Evolutionary conservation across 2,797 vertebrate species (phyloP).

Genomic region (Pipistrellus kuhlii): DNA sequence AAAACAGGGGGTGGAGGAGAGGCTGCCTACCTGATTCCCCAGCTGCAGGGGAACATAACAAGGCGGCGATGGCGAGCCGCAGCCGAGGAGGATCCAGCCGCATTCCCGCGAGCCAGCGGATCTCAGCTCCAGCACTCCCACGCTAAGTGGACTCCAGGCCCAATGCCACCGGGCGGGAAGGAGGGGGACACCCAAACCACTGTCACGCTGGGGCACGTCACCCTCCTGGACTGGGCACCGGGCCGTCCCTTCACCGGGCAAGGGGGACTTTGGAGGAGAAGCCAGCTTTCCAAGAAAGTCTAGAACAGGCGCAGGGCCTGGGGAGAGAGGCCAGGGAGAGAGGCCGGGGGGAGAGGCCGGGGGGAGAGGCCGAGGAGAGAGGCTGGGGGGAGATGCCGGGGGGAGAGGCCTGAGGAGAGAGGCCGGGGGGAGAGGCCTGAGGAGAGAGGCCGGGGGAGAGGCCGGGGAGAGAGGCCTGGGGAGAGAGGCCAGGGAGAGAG

Average conservation of each 20-base stretch:
- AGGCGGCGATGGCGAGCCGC: background rate
- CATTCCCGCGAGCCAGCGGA: background rate
- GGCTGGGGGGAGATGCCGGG: too few species aligned
- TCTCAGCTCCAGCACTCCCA: background rate
- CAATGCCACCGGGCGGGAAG: background rate
- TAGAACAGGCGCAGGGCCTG: background rate
- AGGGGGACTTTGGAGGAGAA: background rate
- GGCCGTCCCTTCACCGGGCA: background rate
- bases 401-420: too few species aligned
- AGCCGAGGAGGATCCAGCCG: fast-evolving
- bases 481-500: too few species aligned
- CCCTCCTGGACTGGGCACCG: background rate
- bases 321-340: background rate
- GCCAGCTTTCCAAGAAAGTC: background rate
- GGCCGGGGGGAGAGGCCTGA: too few species aligned
- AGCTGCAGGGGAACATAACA: background rate
- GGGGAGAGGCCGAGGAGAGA: too few species aligned
- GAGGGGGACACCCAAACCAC: background rate
- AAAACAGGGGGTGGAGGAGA: background rate
- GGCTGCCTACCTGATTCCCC: too few species aligned
- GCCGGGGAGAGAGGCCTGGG: too few species aligned
- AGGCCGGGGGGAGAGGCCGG: background rate
- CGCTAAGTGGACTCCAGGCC: background rate
- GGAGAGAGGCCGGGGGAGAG: too few species aligned
- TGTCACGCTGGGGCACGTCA: background rate